phyloP scores from a whole-genome alignment of 2,113 vertebrate species.

The Catagonus wagneri region DNA sequence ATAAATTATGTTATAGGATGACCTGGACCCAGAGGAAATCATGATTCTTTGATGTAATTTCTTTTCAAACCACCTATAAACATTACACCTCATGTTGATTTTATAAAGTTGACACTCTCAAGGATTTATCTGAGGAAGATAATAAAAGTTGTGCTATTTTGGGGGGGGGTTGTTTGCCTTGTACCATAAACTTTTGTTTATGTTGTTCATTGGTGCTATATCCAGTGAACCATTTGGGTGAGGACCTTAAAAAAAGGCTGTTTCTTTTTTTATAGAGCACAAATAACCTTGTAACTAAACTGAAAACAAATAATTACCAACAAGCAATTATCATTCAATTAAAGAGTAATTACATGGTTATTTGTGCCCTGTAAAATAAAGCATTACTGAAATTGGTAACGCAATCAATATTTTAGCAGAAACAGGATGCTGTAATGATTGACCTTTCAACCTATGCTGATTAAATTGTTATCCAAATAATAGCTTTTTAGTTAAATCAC shows the following conservation, averaged over 20 bases:
- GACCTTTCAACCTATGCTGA: constrained; percentile 88
- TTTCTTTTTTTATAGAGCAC: constrained; percentile 84
- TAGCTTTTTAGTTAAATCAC: constrained; percentile 85
- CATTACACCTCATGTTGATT: constrained; percentile 79
- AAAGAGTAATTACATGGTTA: constrained; percentile 89
- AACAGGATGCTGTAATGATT: constrained; percentile 84
- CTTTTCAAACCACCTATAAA: constrained; percentile 79
- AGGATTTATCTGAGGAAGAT: constrained; percentile 73
- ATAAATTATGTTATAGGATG: constrained; percentile 85
- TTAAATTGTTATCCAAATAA: constrained; percentile 87
- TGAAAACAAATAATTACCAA: constrained; percentile 88
- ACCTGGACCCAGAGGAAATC: constrained; percentile 83
- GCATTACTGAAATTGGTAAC: constrained; percentile 86
- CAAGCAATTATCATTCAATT: constrained; percentile 90
- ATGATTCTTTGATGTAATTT: constrained; percentile 77
- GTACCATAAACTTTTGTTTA: constrained; percentile 62
- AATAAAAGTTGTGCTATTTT: constrained; percentile 47
- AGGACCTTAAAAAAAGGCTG: constrained; percentile 59
- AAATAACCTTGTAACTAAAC: constrained; percentile 87
- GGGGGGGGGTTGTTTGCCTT: constrained; percentile 56
- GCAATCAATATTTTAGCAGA: constrained; percentile 89
- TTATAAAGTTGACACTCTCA: constrained; percentile 74
- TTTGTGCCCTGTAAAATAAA: constrained; percentile 88
- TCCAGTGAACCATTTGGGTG: constrained; percentile 62
- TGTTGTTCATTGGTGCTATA: constrained; percentile 59